Evolutionary conservation across 1,140 invertebrate species (phyloP), one percentile per base, ranked within the genome.

Genomic region (Papilio xuthus): DNA sequence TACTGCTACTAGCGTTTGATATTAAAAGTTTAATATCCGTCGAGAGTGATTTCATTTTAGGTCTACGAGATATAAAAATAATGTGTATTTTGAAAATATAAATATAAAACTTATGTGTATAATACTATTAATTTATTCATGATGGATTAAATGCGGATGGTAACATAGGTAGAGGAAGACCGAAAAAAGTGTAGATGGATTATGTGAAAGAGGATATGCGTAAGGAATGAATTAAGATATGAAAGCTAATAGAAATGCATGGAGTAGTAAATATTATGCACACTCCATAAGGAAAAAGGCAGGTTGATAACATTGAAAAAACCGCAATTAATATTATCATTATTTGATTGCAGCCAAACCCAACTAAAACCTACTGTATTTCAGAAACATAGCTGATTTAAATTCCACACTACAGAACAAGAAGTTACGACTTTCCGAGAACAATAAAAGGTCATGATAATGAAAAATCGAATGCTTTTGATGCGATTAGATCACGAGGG

Each of bases 391-490:
- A 70, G 18, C 71, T 47, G 20, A 44, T 44, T 44, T 26, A 7
- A 41, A 71, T 50, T 28, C 42, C 20, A n/a, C 15, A 71, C 69
- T 32, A 44, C n/a, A 13, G 67, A 37, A 69, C 32, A 37, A 28
- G 28, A 7, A 28, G 12, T 50, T 47, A 73, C 71, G n/a, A 73
- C 71, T 44, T 42, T 73, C 41, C 71, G 71, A 47, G 12, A 7
- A 42, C 42, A 73, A 73, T 73, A 73, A 73, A 73, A 47, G 42
- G 20, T 32, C 13, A 73, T 20, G 42, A 73, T 47, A 73, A 73
- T 67, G 32, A 73, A 73, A 47, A 23, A 73, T 72, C 71, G 71
- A 73, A 73, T 73, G 71, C 71, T 73, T 73, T 73, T 50, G 71
- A 44, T 47, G 42, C 71, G 71, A 73, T 73, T 73, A 47, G 71